These are phyloP conservation scores for Cynopterus brachyotis DNA, from an alignment of 2,113 vertebrate genomes.

Conservation along the genomic window DNA sequence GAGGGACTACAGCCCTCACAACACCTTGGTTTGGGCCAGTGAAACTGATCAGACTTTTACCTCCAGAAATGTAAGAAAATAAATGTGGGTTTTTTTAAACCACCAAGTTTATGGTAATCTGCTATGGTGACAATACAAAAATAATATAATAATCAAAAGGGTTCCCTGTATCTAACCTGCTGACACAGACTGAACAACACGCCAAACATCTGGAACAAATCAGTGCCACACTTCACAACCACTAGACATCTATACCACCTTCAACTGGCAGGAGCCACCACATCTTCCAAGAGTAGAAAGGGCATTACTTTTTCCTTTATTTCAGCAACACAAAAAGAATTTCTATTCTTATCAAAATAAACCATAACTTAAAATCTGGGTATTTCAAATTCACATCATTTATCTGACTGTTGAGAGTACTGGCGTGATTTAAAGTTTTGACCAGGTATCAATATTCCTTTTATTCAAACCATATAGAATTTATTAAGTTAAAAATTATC, in stretches of 20 bases:
- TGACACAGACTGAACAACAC: neutral
- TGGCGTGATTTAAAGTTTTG: neutral
- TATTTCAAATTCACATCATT: neutral
- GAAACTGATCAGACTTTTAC: neutral
- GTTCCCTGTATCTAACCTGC: neutral
- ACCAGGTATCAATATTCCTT: neutral
- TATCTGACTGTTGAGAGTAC: neutral
- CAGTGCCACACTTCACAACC: neutral
- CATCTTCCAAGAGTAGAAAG: neutral
- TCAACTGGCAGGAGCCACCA: neutral
- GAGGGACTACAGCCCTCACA: neutral
- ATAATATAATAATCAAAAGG: neutral
- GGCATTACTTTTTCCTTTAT: neutral
- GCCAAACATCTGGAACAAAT: neutral
- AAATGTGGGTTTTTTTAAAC: neutral
- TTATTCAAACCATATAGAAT: conserved; percentile 8
- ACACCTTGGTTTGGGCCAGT: neutral
- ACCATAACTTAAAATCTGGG: neutral
- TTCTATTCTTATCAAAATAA: conserved; percentile 27
- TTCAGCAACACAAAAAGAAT: neutral
- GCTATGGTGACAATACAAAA: neutral
- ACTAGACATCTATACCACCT: neutral
- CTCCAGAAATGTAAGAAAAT: neutral
- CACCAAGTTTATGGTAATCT: neutral
- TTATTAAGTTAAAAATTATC: conserved; percentile 30